These are phyloP conservation scores for Pholis gunnellus DNA, from an alignment of 2,113 vertebrate genomes.

Conservation along the genomic window DNA sequence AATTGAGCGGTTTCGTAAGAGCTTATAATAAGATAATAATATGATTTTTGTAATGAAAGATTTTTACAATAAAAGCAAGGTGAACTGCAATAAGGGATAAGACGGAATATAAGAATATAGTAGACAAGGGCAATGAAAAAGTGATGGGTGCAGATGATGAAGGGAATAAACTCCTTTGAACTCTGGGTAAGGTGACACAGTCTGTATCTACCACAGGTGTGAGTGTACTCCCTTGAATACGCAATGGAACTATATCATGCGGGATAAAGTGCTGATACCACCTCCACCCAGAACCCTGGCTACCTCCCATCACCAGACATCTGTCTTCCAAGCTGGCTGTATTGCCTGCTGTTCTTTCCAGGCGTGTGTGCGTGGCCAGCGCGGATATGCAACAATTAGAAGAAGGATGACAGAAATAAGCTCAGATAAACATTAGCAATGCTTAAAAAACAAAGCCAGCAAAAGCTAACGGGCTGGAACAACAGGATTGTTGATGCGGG, in stretches of 20 bases:
- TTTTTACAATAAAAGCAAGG: not conserved
- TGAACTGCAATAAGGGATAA: constrained; percentile 18
- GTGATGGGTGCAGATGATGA: not conserved
- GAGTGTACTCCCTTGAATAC: not conserved
- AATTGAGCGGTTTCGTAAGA: constrained; percentile 11
- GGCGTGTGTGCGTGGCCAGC: too few relatives aligned
- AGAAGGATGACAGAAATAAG: not conserved
- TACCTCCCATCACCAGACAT: not conserved
- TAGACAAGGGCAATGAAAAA: not conserved
- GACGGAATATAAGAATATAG: not conserved
- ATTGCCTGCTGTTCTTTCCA: not conserved
- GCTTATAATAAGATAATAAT: constrained; percentile 4
- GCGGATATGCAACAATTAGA: not conserved
- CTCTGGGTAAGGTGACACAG: constrained; percentile 9
- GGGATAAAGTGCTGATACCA: not conserved
- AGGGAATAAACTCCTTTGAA: constrained; percentile 4
- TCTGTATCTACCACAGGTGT: not conserved
- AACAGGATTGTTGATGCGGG: not conserved
- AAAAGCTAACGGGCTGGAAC: not conserved
- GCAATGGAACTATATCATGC: not conserved
- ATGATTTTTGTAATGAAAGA: constrained; percentile 22
- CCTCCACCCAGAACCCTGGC: not conserved
- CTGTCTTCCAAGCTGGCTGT: not conserved
- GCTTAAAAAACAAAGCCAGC: not conserved
- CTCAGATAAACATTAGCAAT: constrained; percentile 15